Evolutionary conservation across 2,797 vertebrate genomes (phyloP).

Genomic region (Artibeus jamaicensis): DNA sequence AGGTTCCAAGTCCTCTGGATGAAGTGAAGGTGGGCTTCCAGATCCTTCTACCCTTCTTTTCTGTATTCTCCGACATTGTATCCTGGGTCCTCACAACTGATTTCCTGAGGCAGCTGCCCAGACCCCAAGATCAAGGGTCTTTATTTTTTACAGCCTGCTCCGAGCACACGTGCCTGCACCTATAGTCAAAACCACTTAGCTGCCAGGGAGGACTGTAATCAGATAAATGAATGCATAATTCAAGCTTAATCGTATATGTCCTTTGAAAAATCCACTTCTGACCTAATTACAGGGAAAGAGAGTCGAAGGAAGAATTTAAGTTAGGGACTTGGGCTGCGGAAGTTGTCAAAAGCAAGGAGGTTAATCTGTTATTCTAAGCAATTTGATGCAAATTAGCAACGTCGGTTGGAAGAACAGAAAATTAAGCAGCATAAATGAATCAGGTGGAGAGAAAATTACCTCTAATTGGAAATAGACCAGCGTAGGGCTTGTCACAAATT

Average conservation of each 20-base stretch:
- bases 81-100: not conserved
- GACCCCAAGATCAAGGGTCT: not conserved
- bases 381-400: not conserved
- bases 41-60: not conserved
- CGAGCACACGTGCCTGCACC: not conserved
- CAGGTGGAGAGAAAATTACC: not conserved
- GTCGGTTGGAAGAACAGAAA: not conserved
- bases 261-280: not conserved
- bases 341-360: not conserved
- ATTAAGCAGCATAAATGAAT: not conserved
- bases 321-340: not conserved
- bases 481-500: not conserved
- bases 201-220: not conserved
- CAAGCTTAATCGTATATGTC: not conserved
- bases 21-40: not conserved
- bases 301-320: not conserved
- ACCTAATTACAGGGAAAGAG: not conserved
- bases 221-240: not conserved
- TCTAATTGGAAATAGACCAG: not conserved
- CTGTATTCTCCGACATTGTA: not conserved
- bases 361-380: not conserved
- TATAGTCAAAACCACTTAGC: not conserved
- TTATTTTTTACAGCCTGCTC: not conserved
- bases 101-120: not conserved
- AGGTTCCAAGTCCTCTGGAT: not conserved